Evolutionary conservation across 2,888 invertebrate species (phyloP).

Genomic region (Melanchra persicariae): DNA sequence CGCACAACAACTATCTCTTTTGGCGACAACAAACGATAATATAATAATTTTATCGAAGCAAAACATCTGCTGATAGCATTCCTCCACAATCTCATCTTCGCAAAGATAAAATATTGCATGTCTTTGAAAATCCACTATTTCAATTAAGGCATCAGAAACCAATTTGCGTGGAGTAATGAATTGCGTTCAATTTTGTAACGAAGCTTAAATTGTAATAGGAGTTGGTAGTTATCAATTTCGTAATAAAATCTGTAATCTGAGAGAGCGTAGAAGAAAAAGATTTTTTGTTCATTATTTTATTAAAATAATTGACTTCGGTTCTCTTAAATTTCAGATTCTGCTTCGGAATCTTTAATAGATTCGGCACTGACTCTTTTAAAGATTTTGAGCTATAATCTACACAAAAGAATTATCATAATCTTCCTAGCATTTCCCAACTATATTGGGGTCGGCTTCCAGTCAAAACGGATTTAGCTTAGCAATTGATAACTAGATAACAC

Average conservation of each 20-base stretch:
- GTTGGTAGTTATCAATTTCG: conserved; percentile 32
- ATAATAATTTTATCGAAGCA: background rate
- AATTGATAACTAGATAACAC: too few species aligned
- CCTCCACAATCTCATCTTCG: background rate
- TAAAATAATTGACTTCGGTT: background rate
- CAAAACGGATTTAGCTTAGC: too few species aligned
- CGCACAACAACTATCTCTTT: too few species aligned
- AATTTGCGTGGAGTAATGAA: conserved; percentile 40
- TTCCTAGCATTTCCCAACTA: too few species aligned
- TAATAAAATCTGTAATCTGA: conserved; percentile 29
- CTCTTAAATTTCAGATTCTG: too few species aligned
- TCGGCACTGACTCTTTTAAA: too few species aligned
- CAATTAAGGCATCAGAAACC: conserved; percentile 29
- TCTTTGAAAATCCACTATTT: conserved; percentile 17
- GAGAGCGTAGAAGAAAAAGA: conserved; percentile 5
- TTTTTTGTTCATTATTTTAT: background rate
- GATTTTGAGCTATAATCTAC: too few species aligned
- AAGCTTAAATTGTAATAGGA: conserved; percentile 36
- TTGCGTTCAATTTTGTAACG: conserved; percentile 28
- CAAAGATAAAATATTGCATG: conserved; percentile 20
- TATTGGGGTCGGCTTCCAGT: too few species aligned
- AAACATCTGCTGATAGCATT: background rate
- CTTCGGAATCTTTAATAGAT: too few species aligned
- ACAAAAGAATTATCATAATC: too few species aligned
- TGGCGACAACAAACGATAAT: too few species aligned